Evolutionary conservation across 2,113 vertebrate species (phyloP).

Genomic region (Xenopus borealis): DNA sequence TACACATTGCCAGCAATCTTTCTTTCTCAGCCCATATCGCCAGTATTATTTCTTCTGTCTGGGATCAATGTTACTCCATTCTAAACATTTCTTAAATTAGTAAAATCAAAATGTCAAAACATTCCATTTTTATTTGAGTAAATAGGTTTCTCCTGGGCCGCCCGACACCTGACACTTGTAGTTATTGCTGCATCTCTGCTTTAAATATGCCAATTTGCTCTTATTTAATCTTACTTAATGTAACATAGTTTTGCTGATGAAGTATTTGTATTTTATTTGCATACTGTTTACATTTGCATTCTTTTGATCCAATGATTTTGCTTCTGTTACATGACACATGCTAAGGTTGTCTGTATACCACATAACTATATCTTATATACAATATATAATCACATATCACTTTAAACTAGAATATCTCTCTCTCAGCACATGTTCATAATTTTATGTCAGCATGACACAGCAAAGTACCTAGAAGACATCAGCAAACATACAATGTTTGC

Average conservation of each 20-base stretch:
- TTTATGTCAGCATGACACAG: no score
- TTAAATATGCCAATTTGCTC: no score
- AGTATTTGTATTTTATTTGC: not conserved
- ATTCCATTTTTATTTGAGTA: slow-evolving; percentile 13
- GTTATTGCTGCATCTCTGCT: not conserved
- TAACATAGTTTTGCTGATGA: no score
- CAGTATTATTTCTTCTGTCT: slow-evolving; percentile 8
- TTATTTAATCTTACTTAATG: no score
- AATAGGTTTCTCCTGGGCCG: not conserved
- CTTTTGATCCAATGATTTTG: not conserved
- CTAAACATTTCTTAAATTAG: slow-evolving; percentile 25
- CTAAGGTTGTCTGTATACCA: no score
- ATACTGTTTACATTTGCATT: not conserved
- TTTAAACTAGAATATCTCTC: no score
- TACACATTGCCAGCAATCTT: not conserved
- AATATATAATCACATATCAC: no score
- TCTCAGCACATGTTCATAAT: no score
- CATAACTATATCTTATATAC: no score
- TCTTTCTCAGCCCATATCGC: not conserved
- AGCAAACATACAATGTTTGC: no score
- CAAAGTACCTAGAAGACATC: no score
- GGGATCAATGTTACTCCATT: slow-evolving; percentile 3
- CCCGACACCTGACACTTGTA: slow-evolving; percentile 10
- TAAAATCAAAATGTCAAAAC: slow-evolving; percentile 19
- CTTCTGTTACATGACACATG: not conserved